phyloP scores from a whole-genome alignment of 2,888 invertebrate species.

The Sturmia bella region DNA sequence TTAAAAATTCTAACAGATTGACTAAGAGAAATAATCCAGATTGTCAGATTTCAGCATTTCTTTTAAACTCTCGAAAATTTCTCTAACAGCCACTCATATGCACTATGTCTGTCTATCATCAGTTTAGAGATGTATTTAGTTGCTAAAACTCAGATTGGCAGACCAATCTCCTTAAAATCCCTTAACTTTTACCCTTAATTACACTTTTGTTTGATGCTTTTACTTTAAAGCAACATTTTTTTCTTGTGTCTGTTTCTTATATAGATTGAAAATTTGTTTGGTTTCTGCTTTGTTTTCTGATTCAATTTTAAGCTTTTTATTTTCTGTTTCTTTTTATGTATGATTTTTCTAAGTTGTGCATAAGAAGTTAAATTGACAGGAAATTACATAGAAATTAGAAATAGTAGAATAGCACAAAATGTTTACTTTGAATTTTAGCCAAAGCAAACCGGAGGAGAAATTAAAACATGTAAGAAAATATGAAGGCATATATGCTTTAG shows the following conservation, averaged over 20 bases:
- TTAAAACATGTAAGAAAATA: neutral
- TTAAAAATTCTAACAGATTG: too few relatives aligned
- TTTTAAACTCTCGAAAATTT: too few relatives aligned
- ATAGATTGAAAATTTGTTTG: constrained; percentile 4
- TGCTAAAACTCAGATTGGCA: neutral
- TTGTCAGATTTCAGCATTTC: too few relatives aligned
- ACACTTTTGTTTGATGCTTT: constrained; percentile 9
- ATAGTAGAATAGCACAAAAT: constrained; percentile 35
- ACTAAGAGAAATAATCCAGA: too few relatives aligned
- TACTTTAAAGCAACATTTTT: constrained; percentile 6
- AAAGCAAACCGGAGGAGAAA: constrained; percentile 14
- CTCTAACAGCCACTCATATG: too few relatives aligned
- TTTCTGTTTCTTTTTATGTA: constrained; percentile 11
- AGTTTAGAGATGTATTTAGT: neutral
- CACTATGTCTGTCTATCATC: too few relatives aligned
- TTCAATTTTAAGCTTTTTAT: neutral
- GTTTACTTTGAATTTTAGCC: neutral
- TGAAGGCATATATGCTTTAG: too few relatives aligned
- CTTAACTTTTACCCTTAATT: constrained; percentile 23
- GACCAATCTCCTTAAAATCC: constrained; percentile 18
- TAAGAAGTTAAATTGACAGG: constrained; percentile 70
- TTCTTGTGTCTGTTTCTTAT: neutral
- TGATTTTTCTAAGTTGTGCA: constrained; percentile 44
- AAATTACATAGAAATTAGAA: constrained; percentile 67
- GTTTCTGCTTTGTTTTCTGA: neutral